Evolutionary conservation across 2,888 invertebrate species (phyloP), one percentile per base, ranked within the genome.

Genomic region (Thumatha senex): DNA sequence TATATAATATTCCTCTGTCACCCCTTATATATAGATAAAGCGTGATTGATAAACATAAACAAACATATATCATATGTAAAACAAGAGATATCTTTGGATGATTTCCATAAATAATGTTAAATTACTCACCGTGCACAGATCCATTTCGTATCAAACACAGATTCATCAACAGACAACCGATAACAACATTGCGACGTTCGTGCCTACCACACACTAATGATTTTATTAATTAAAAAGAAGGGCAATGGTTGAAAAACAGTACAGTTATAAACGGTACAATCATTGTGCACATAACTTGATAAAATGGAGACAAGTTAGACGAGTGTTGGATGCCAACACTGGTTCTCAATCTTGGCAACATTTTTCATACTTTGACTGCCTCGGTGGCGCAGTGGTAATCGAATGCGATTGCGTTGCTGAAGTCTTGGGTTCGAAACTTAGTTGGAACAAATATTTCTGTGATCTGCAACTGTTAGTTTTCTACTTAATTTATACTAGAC

Each of bases 121-220:
- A 24, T 24, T 3, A 53, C 62, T 44, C 62, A 70, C 67, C 65
- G 36, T 40, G 34, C 46, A 30, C 18, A 58, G 43, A 46, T 70
- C 67, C 72, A 74, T 74, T 33, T 0, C 40, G 18, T 24, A 4
- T n/a, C 7, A 40, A 46, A 48, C 45, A 55, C 44, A 33, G 31
- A 41, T 5, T 36, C 9, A 12, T 10, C 15, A 12, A 2, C 45
- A 31, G 8, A 44, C 7, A 33, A 49, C 48, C 3, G 24, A 39
- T 41, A 47, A 51, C 48, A 46, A 67, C 34, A 54, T 38, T 46
- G 40, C 13, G 11, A 12, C 12, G 24, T 7, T 35, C 42, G 33
- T 24, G 11, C 14, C 11, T n/a, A 43, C 12, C 10, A 34, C 33
- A 34, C 11, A 35, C 11, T 12, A 44, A 44, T 44, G 7, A 43